Evolutionary conservation across 2,113 vertebrate species (phyloP), one percentile per base, ranked within the genome.

Genomic region (Potamarius usumacintae): DNA sequence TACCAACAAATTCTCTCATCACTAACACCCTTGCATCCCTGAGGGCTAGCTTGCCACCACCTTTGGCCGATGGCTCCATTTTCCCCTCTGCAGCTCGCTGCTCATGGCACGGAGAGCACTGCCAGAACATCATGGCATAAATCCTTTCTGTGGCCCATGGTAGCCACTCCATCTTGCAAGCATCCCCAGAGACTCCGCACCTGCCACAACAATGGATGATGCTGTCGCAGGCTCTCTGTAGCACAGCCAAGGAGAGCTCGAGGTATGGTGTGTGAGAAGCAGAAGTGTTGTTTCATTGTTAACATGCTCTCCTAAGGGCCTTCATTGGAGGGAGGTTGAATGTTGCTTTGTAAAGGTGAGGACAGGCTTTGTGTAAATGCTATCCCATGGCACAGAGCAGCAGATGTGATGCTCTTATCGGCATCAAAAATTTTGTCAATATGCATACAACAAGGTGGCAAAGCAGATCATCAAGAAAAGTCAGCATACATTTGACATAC

Each of bases 121-220:
- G 18, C 52, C 52, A 76, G 82, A 80, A 77, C 52, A 86, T 42
- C 30, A 12, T 86, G 74, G 85, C 34, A 87, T 87, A 87, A 85
- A 85, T 88, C 88, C 88, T 84, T 79, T 85, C 71, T 25, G 88
- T 88, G 88, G 88, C 78, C 50, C 30, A 57, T 62, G 55, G 83
- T 76, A 79, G 78, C 88, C 79, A 82, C 84, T 88, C 67, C 27
- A 81, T 85, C 88, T 85, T 85, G 63, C 78, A 20, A 55, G 88
- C 57, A 27, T 89, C 88, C 85, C 88, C 20, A 14, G 88, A 84
- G 85, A 86, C 50, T 60, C 48, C 22, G 55, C 52, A 84, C 72
- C 88, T 86, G 85, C 85, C 81, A 86, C 71, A 79, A 89, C 81
- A 86, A 86, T 86, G 85, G 88, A 89, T 86, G 88, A 80, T 69